These are phyloP conservation scores for Hydrochoerus hydrochaeris DNA, from an alignment of 2,113 vertebrate genomes.

Conservation along the genomic window DNA sequence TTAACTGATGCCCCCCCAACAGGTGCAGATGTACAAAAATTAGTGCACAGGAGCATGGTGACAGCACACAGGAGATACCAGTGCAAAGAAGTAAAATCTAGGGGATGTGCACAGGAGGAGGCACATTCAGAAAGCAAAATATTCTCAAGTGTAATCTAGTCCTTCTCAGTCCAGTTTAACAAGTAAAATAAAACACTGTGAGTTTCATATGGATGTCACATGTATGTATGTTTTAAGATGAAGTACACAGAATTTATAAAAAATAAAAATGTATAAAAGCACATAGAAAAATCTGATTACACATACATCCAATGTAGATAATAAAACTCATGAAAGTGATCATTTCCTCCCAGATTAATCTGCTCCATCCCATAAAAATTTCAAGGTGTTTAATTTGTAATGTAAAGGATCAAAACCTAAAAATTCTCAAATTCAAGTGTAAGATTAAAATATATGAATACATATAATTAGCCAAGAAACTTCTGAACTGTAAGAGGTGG, in stretches of 20 bases:
- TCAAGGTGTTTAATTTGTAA: neutral
- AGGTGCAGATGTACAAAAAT: neutral
- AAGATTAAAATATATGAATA: neutral
- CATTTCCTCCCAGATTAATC: neutral
- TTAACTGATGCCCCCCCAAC: neutral
- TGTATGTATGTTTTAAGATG: neutral
- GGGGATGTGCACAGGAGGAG: neutral
- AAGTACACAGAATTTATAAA: neutral
- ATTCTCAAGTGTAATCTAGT: neutral
- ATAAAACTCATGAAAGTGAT: neutral
- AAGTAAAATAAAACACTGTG: neutral
- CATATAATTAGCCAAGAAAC: neutral
- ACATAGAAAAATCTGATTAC: neutral
- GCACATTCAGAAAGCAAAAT: neutral
- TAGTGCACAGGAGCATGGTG: neutral
- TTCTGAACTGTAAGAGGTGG: neutral
- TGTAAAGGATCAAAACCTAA: neutral
- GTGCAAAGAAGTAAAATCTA: neutral
- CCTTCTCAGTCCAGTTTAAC: neutral
- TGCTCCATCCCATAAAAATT: neutral
- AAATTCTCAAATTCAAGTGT: neutral
- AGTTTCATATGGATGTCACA: neutral
- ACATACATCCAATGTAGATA: neutral
- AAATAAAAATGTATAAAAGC: neutral
- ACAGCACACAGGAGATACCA: neutral